A percentile compares a stretch with the other conserved stretches of the same genome.
These are phyloP conservation scores for Pocillopora damicornis DNA, from an alignment of 64 coral and sea anemone genomes.

Conservation along the genomic window DNA sequence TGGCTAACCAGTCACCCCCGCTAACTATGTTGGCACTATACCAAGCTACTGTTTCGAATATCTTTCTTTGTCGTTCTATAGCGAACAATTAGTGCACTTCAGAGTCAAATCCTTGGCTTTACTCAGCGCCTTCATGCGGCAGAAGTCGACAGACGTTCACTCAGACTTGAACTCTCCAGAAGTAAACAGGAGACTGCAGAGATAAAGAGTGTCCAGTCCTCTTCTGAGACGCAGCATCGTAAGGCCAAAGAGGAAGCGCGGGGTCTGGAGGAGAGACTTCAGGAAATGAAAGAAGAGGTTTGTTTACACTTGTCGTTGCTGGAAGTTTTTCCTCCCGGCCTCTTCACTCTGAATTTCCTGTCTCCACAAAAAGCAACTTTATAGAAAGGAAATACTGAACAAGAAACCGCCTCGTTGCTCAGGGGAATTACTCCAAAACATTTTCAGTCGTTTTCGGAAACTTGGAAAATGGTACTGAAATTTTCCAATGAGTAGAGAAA, in stretches of 20 bases:
- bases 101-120: conserved; percentile 77
- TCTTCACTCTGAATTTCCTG: too few species aligned
- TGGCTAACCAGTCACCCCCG: too few species aligned
- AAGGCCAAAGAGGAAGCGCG: conserved; percentile 63
- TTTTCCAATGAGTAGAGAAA: too few species aligned
- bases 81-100: conserved; percentile 71
- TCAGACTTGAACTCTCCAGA: conserved; percentile 72
- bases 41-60: neutral
- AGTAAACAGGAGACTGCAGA: conserved; percentile 59
- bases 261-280: conserved; percentile 70
- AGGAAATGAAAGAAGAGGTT: conserved; percentile 86
- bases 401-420: too few species aligned
- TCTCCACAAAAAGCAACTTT: too few species aligned
- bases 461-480: too few species aligned
- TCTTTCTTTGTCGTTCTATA: conserved; percentile 4
- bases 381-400: too few species aligned
- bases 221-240: conserved; percentile 52
- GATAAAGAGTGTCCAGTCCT: conserved; percentile 53
- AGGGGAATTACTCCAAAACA: too few species aligned
- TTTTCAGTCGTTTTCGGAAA: too few species aligned
- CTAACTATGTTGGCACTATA: neutral
- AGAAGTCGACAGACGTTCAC: conserved; percentile 80
- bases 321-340: too few species aligned
- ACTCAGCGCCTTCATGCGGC: conserved; percentile 94
- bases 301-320: neutral